These are phyloP conservation scores for Corythornis cristatus DNA, from an alignment of 2,113 vertebrate genomes.

Conservation along the genomic window DNA sequence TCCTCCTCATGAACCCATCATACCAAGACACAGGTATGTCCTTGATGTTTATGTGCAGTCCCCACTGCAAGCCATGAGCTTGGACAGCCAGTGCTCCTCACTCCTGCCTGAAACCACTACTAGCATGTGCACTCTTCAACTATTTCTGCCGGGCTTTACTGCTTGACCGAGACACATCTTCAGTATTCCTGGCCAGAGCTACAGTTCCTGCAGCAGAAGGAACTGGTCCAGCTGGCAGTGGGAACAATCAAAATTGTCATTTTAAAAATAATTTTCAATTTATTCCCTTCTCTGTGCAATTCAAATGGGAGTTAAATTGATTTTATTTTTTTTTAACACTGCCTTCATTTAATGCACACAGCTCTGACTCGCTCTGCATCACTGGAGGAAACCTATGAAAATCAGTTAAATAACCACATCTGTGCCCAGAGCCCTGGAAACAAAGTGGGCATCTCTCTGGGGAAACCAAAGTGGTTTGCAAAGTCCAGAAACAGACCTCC, in stretches of 20 bases:
- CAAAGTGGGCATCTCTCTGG: fast-evolving
- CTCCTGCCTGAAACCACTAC: background rate
- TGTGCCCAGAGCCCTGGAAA: conserved; percentile 8
- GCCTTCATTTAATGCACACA: background rate
- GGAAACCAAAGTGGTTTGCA: background rate
- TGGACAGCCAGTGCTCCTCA: background rate
- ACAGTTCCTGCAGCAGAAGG: background rate
- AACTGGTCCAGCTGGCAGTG: conserved; percentile 14
- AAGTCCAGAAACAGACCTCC: background rate
- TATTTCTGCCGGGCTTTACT: background rate
- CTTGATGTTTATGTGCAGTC: background rate
- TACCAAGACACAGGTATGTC: background rate
- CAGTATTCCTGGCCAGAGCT: background rate
- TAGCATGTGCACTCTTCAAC: background rate
- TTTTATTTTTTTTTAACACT: background rate
- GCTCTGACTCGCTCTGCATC: background rate
- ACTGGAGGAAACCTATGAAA: conserved; percentile 6
- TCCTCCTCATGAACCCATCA: background rate
- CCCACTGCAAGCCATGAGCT: background rate
- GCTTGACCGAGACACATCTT: background rate
- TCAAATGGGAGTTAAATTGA: conserved; percentile 50
- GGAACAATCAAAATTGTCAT: background rate
- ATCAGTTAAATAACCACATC: conserved; percentile 38
- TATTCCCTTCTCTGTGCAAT: conserved; percentile 16
- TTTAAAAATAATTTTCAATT: conserved; percentile 48